Conservation (phyloP, 2,888 invertebrate genomes). For the Atrina japonica region DNA sequence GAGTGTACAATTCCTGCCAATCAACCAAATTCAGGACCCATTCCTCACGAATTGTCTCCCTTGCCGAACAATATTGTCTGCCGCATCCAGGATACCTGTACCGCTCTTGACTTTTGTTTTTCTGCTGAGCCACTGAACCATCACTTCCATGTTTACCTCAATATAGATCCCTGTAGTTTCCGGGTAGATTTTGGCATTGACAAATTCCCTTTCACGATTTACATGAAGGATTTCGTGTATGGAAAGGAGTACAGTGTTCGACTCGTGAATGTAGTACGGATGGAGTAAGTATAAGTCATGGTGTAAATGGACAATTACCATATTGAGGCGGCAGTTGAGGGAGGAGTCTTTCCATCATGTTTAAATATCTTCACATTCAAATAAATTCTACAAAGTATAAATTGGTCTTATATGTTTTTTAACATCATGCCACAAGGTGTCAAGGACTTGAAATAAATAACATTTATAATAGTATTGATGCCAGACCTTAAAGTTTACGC, state of each 20-base stretch:
- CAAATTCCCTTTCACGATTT: conserved; percentile 5
- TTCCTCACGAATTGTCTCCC: conserved; percentile 8
- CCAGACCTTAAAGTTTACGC: too few relatives aligned
- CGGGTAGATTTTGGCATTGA: conserved; percentile 25
- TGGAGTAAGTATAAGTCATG: conserved; percentile 25
- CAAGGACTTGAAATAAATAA: too few relatives aligned
- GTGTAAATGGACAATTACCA: background rate
- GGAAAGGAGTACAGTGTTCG: conserved; percentile 20
- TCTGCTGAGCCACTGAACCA: conserved; percentile 25
- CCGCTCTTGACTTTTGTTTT: conserved; percentile 43
- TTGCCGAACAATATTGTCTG: conserved; percentile 31
- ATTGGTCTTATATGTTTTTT: too few relatives aligned
- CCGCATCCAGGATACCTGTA: conserved; percentile 39
- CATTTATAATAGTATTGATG: too few relatives aligned
- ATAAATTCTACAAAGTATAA: too few relatives aligned
- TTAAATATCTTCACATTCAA: too few relatives aligned
- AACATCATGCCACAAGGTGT: too few relatives aligned
- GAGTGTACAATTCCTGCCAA: background rate
- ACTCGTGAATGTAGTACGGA: conserved; percentile 13
- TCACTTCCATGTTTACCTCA: conserved; percentile 32
- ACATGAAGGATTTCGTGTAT: conserved; percentile 15
- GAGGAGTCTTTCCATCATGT: too few relatives aligned
- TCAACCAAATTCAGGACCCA: conserved; percentile 1
- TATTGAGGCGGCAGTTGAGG: too few relatives aligned
- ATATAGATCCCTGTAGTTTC: conserved; percentile 41